Conservation (phyloP, 1,140 invertebrate genomes). For the Drosophila arizonae region DNA sequence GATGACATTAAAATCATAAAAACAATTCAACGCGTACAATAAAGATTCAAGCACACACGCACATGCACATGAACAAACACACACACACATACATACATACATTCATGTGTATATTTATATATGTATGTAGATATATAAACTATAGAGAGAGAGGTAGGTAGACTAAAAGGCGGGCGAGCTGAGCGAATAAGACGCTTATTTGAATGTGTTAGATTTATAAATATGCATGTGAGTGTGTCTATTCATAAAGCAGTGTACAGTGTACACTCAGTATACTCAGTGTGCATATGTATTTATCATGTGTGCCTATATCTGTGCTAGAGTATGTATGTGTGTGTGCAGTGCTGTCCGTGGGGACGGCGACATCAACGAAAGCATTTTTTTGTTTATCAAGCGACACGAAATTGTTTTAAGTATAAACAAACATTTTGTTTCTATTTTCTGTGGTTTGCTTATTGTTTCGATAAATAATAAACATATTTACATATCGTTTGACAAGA, state of each 20-base stretch:
- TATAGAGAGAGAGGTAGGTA: neutral
- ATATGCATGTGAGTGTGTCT: neutral
- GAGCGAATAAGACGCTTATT: slow-evolving; percentile 37
- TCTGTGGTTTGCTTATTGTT: slow-evolving; percentile 46
- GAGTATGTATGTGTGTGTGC: slow-evolving; percentile 25
- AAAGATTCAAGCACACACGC: slow-evolving; percentile 62
- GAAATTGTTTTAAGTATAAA: slow-evolving; percentile 75
- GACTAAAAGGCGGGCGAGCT: neutral
- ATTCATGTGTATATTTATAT: too few relatives aligned
- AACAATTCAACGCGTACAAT: slow-evolving; percentile 79
- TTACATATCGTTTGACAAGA: slow-evolving; percentile 75
- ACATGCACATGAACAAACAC: neutral
- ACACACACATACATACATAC: neutral
- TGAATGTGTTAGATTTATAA: slow-evolving; percentile 29
- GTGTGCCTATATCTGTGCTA: neutral
- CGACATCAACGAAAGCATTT: slow-evolving; percentile 52
- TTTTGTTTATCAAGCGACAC: slow-evolving; percentile 72
- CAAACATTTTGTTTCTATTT: slow-evolving; percentile 70
- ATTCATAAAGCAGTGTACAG: neutral
- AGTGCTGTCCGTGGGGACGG: slow-evolving; percentile 65
- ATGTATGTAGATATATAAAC: too few relatives aligned
- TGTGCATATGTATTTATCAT: neutral
- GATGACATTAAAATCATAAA: slow-evolving; percentile 82
- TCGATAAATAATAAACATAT: slow-evolving; percentile 75
- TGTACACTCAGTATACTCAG: neutral